Evolutionary conservation across 1,140 invertebrate genomes (phyloP), one percentile per base, ranked within the genome.

Genomic region (Sarcophaga bullata): DNA sequence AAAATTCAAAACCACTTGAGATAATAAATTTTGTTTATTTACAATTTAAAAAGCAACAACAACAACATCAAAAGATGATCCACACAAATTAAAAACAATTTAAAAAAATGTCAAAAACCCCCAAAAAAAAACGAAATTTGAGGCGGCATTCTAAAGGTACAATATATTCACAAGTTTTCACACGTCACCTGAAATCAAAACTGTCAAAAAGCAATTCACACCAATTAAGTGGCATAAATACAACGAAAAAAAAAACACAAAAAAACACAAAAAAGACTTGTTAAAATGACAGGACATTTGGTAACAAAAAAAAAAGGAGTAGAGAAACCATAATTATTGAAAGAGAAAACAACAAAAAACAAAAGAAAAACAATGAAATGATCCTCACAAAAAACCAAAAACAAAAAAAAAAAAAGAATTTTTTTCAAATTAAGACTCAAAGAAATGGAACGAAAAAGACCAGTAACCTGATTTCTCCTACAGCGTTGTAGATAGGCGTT

Each of bases 141-240:
- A 37, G 25, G 25, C 25, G 25, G 25, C 4, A 37, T 37, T 4
- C 25, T 37, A 37, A 37, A 37, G 25, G 25, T 37, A 37, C 1
- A n/a, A n/a, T n/a, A n/a, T n/a, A 37, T 37, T 37, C 25, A 37
- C 25, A 78, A 78, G 50, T 78, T 52, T 52, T 78, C 75, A 78
- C 75, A 78, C 75, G 75, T 78, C 75, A 78, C 75, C 17, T 78
- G 75, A 52, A 78, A 78, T 78, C 49, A 78, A 78, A 78, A 78
- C 75, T 78, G 75, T 78, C 75, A 78, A 78, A 78, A 78, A 78
- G 50, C 75, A 78, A 78, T 78, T 78, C 50, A 78, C 47, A 78
- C 75, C 75, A 78, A 78, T 78, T 78, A 78, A 78, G 49, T 78
- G 75, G 50, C 75, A 78, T 25, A 78, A 50, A 52, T 78, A 52